These are phyloP conservation scores for Sternotherus odoratus DNA, from an alignment of 2,797 vertebrate species.

Conservation along the genomic window DNA sequence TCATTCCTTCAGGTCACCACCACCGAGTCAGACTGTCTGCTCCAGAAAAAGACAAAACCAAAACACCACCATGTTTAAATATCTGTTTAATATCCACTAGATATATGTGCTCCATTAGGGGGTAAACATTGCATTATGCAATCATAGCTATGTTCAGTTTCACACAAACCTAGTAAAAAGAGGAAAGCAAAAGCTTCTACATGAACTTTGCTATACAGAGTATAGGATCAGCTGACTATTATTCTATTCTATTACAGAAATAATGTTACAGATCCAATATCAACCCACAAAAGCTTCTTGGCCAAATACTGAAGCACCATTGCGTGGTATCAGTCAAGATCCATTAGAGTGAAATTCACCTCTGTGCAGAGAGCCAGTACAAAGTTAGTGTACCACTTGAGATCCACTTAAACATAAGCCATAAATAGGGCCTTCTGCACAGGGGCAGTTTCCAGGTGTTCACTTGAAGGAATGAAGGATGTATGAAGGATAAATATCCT, in stretches of 20 bases:
- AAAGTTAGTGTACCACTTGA: not conserved
- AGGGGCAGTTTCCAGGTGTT: not conserved
- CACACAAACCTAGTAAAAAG: not conserved
- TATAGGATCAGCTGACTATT: too few species aligned
- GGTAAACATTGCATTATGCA: not conserved
- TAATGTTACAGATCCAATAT: not conserved
- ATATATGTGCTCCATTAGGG: not conserved
- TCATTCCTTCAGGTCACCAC: not conserved
- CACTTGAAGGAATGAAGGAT: not conserved
- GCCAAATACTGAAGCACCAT: not conserved
- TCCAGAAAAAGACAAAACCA: not conserved
- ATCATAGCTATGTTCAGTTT: not conserved
- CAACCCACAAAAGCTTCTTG: not conserved
- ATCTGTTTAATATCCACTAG: not conserved
- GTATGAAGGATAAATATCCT: not conserved
- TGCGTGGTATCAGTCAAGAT: not conserved
- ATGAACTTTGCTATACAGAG: not conserved
- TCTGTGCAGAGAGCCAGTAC: not conserved
- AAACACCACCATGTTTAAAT: not conserved
- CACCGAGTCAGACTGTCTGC: not conserved
- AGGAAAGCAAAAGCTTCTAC: not conserved
- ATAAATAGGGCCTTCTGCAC: not conserved
- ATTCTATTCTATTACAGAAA: not conserved
- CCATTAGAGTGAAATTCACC: not conserved
- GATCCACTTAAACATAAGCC: not conserved